These are phyloP conservation scores for Hyphantria cunea DNA, from an alignment of 1,140 invertebrate species.

Conservation along the genomic window DNA sequence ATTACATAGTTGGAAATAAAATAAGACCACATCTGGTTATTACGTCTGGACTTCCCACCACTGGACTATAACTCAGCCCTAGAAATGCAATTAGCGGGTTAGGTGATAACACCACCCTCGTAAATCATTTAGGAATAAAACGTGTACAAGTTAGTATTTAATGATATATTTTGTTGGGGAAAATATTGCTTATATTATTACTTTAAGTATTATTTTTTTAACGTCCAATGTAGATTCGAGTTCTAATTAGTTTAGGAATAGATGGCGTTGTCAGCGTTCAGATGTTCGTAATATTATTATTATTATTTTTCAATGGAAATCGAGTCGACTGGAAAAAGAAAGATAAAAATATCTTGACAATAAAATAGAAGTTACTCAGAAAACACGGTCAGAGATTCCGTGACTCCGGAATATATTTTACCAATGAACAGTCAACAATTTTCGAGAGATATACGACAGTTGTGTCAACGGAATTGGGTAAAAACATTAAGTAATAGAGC, in stretches of 20 bases:
- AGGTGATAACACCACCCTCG: slow-evolving; percentile 47
- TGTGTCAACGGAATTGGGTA: too few species aligned
- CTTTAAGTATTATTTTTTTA: background rate
- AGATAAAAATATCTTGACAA: slow-evolving; percentile 10
- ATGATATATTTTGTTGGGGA: slow-evolving; percentile 29
- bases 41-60: slow-evolving; percentile 15
- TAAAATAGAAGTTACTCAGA: background rate
- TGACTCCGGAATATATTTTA: slow-evolving; percentile 8
- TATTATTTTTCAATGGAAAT: slow-evolving; percentile 23
- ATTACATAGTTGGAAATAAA: slow-evolving; percentile 9
- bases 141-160: slow-evolving; percentile 33
- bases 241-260: too few species aligned
- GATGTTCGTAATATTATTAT: too few species aligned
- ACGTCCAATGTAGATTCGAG: too few species aligned
- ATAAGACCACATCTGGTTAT: slow-evolving; percentile 20
- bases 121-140: slow-evolving; percentile 39
- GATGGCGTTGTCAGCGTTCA: too few species aligned
- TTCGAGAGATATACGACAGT: too few species aligned
- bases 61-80: slow-evolving; percentile 44
- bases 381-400: background rate
- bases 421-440: background rate
- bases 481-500: too few species aligned
- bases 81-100: slow-evolving; percentile 53
- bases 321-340: background rate
- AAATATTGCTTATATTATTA: background rate